A percentile compares a stretch with the other conserved stretches of the same genome.
Conservation (phyloP, 2,888 invertebrate species). For the Ariolimax columbianus region DNA sequence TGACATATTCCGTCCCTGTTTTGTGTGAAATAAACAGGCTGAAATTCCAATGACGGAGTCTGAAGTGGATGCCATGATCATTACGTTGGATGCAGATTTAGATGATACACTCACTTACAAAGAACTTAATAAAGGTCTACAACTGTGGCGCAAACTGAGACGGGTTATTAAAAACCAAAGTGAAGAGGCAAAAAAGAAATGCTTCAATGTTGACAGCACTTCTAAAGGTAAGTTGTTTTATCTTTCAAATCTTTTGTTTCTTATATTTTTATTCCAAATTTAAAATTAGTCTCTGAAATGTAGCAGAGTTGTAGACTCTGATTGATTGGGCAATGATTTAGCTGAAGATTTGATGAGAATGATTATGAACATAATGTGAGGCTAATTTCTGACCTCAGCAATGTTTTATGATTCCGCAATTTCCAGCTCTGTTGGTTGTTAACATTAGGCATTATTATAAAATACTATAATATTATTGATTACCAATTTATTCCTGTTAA, state of each 20-base stretch:
- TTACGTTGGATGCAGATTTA: conserved; percentile 72
- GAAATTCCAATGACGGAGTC: conserved; percentile 71
- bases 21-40: conserved; percentile 59
- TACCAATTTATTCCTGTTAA: too few relatives aligned
- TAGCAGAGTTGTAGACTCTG: too few relatives aligned
- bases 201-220: neutral
- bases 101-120: conserved; percentile 73
- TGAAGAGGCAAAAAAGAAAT: neutral
- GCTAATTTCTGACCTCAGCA: too few relatives aligned
- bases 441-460: too few relatives aligned
- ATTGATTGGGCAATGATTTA: too few relatives aligned
- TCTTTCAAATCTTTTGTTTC: neutral
- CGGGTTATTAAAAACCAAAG: conserved; percentile 25
- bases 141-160: conserved; percentile 38
- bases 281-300: too few relatives aligned
- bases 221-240: neutral
- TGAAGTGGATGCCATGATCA: conserved; percentile 74
- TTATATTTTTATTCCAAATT: too few relatives aligned
- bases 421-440: too few relatives aligned
- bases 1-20: neutral
- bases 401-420: too few relatives aligned
- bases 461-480: too few relatives aligned
- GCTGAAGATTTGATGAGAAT: too few relatives aligned
- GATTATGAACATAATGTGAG: too few relatives aligned
- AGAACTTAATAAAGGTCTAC: conserved; percentile 62